Evolutionary conservation across 1,140 invertebrate species (phyloP).

Genomic region (Acyrthosiphon pisum): DNA sequence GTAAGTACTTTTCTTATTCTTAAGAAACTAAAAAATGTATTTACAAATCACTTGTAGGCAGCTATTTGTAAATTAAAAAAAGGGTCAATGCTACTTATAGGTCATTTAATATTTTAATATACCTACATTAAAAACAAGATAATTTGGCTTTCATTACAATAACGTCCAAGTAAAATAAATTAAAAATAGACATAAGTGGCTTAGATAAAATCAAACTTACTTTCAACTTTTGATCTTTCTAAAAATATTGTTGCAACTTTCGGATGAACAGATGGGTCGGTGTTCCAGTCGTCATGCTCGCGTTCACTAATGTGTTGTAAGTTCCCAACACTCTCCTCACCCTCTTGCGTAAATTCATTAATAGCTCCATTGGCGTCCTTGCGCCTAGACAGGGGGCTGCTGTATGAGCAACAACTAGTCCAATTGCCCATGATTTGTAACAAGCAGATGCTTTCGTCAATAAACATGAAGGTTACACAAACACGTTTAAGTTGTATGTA

Average conservation of each 20-base stretch:
- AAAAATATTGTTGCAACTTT: conserved; percentile 94
- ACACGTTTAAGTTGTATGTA: not conserved
- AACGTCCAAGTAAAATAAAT: not conserved
- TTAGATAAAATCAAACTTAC: conserved; percentile 64
- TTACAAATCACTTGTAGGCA: not conserved
- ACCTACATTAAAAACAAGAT: not conserved
- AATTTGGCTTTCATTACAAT: not conserved
- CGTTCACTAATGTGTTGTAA: conserved; percentile 98
- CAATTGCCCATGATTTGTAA: conserved; percentile 73
- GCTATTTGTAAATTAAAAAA: not conserved
- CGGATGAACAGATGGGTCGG: conserved; percentile 95
- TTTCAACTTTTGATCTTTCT: conserved; percentile 91
- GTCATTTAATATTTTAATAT: too few species aligned
- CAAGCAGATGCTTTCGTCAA: not conserved
- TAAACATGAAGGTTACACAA: conserved; percentile 30
- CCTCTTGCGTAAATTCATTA: conserved; percentile 75
- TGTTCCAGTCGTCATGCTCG: conserved; percentile 92
- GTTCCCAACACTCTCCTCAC: conserved; percentile 83
- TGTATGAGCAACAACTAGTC: conserved; percentile 78
- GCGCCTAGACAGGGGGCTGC: conserved; percentile 69
- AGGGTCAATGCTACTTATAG: not conserved
- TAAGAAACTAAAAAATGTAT: not conserved
- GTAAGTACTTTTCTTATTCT: not conserved
- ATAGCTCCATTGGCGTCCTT: conserved; percentile 66
- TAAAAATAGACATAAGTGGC: not conserved